These are phyloP conservation scores for Ciconia stormi DNA, from an alignment of 2,113 vertebrate genomes.

Conservation along the genomic window DNA sequence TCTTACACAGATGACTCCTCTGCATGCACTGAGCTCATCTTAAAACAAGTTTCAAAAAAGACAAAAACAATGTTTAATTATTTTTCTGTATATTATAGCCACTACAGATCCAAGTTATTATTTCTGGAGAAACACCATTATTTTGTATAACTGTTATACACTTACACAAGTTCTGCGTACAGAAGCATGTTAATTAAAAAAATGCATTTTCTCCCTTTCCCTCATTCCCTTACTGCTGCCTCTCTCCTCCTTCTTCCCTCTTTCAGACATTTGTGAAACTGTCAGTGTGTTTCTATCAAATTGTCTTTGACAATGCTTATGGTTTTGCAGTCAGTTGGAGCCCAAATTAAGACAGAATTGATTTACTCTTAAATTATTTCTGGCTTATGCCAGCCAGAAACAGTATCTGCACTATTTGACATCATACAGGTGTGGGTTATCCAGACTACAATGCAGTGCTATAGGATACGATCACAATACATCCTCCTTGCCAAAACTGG, in stretches of 20 bases:
- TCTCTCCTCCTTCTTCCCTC: neutral
- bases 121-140: neutral
- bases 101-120: neutral
- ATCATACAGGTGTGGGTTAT: neutral
- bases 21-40: neutral
- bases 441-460: rapidly evolving
- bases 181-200: neutral
- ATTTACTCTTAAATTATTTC: neutral
- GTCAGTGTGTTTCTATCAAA: neutral
- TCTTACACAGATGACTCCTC: neutral
- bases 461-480: neutral
- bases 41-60: neutral
- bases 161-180: neutral
- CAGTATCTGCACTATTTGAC: neutral
- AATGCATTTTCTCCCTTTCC: neutral
- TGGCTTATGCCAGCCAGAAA: neutral
- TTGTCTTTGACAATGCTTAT: neutral
- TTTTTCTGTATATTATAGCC: neutral
- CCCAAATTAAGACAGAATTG: neutral
- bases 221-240: neutral
- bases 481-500: neutral
- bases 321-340: neutral
- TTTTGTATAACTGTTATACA: neutral
- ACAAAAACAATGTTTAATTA: neutral
- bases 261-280: neutral